phyloP scores from a whole-genome alignment of 2,113 vertebrate genomes.

The Psilopogon haemacephalus region DNA sequence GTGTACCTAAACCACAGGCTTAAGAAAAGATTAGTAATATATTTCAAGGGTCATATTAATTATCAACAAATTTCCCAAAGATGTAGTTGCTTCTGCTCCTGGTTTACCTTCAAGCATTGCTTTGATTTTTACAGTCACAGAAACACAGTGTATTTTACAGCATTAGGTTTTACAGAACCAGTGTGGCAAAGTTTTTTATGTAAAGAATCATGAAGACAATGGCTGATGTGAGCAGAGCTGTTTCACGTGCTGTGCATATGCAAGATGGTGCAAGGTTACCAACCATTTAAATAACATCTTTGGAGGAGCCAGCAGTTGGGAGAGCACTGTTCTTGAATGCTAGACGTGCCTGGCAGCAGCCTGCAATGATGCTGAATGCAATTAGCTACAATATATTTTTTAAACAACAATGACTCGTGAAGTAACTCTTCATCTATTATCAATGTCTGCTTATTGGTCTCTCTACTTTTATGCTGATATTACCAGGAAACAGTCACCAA shows the following conservation, averaged over 20 bases:
- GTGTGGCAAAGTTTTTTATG: background rate
- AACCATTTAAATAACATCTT: background rate
- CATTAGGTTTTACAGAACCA: background rate
- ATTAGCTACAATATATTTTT: background rate
- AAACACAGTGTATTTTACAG: background rate
- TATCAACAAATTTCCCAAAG: background rate
- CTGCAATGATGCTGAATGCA: background rate
- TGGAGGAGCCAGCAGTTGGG: background rate
- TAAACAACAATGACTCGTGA: background rate
- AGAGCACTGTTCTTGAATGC: background rate
- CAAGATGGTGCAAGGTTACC: background rate
- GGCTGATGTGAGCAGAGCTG: background rate
- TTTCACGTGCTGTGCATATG: background rate
- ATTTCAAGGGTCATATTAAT: background rate
- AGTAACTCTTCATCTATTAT: conserved; percentile 5
- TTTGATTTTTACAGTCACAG: background rate
- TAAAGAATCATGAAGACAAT: background rate
- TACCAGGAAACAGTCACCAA: background rate
- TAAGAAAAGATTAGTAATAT: background rate
- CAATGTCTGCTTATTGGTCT: background rate
- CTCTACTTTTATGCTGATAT: background rate
- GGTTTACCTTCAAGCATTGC: background rate
- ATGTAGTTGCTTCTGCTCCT: background rate
- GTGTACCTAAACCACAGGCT: background rate
- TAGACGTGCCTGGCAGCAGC: background rate